Conservation (phyloP, 2,113 vertebrate species). For the Brachyistius frenatus region DNA sequence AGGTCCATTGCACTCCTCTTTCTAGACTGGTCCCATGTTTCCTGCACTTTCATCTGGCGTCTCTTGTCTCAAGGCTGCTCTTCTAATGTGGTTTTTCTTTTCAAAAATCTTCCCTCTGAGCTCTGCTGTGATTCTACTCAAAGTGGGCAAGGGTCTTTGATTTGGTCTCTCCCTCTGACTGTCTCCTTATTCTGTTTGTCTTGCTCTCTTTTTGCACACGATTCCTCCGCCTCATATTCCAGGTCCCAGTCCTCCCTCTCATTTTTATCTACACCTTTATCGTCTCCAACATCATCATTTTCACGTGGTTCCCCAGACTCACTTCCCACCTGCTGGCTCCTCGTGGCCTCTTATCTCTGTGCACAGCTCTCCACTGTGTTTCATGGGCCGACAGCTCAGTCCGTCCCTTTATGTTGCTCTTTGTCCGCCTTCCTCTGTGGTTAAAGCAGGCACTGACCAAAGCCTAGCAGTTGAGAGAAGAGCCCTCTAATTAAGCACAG, state of each 20-base stretch:
- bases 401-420: neutral
- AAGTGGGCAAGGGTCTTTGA: constrained; percentile 21
- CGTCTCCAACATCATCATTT: constrained; percentile 5
- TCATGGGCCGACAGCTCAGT: constrained; percentile 19
- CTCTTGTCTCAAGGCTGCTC: constrained; percentile 17
- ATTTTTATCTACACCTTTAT: constrained; percentile 32
- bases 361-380: constrained; percentile 20
- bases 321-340: constrained; percentile 29
- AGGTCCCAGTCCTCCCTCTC: constrained; percentile 17
- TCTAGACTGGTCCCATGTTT: constrained; percentile 21
- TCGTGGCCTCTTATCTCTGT: constrained; percentile 22
- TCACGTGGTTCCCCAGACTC: constrained; percentile 24
- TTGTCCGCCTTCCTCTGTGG: constrained; percentile 1
- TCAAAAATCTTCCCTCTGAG: constrained; percentile 11
- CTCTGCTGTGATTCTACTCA: constrained; percentile 16
- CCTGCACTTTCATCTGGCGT: constrained; percentile 37
- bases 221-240: neutral
- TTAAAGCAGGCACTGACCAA: constrained; percentile 3
- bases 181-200: neutral
- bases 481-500: neutral
- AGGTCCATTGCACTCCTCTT: neutral
- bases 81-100: constrained; percentile 33
- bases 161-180: constrained; percentile 10
- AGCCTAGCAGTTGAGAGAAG: neutral
- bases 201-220: neutral